Conservation (phyloP, 2,888 invertebrate species). For the Luperina testacea region DNA sequence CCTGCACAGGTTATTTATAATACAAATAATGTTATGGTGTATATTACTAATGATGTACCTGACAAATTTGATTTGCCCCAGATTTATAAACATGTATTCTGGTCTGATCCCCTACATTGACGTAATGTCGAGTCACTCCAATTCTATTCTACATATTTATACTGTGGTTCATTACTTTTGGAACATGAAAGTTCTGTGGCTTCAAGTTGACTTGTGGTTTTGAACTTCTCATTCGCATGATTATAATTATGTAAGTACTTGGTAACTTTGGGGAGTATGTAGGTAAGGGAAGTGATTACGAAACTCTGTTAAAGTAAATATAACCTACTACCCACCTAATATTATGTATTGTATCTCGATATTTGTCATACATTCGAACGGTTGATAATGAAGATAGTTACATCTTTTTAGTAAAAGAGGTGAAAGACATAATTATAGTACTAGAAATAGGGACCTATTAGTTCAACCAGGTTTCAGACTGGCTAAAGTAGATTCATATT, state of each 20-base stretch:
- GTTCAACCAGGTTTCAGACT: too few relatives aligned
- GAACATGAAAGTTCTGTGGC: not conserved
- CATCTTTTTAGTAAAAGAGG: too few relatives aligned
- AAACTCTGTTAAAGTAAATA: not conserved
- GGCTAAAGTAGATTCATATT: too few relatives aligned
- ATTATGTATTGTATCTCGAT: not conserved
- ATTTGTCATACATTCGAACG: not conserved
- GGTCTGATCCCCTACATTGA: not conserved
- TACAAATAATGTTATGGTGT: not conserved
- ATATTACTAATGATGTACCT: not conserved
- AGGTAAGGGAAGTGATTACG: not conserved
- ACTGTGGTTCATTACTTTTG: slow-evolving; percentile 29
- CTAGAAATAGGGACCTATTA: too few relatives aligned
- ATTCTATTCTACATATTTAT: slow-evolving; percentile 6
- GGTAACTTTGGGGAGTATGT: not conserved
- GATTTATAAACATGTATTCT: not conserved
- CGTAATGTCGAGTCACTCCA: not conserved
- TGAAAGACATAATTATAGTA: too few relatives aligned
- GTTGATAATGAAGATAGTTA: not conserved
- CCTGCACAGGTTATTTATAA: not conserved
- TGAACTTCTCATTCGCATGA: not conserved
- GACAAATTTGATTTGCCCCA: not conserved
- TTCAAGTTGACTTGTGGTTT: slow-evolving; percentile 17
- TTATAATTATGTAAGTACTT: not conserved
- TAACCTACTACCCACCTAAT: not conserved